Conservation (phyloP, 2,113 vertebrate species). For the Rousettus leschenaultii region DNA sequence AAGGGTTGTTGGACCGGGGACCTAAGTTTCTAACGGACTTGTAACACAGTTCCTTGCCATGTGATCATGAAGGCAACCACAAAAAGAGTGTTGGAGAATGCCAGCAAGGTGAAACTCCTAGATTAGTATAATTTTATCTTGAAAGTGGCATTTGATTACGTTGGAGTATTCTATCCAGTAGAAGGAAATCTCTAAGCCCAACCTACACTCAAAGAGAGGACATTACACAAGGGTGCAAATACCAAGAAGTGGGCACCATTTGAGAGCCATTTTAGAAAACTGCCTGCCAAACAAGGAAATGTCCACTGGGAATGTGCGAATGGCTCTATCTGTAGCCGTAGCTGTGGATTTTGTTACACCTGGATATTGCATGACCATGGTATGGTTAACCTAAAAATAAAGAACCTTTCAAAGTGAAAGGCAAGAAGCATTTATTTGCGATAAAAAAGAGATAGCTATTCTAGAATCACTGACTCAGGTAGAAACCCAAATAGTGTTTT, state of each 20-base stretch:
- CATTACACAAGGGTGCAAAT: not conserved
- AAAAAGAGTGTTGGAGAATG: not conserved
- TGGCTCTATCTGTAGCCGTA: rapidly evolving
- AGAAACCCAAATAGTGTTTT: not conserved
- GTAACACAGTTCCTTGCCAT: not conserved
- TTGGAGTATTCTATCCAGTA: not conserved
- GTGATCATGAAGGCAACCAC: not conserved
- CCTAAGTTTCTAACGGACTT: not conserved
- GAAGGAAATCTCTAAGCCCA: not conserved
- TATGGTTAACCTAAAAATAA: not conserved
- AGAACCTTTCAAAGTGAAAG: not conserved
- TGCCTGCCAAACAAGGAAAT: not conserved
- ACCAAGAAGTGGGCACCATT: too few species aligned
- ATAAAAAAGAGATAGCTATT: too few species aligned
- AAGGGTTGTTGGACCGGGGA: not conserved
- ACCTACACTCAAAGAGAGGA: not conserved
- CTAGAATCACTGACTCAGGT: not conserved
- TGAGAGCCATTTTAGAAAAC: not conserved
- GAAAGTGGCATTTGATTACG: not conserved
- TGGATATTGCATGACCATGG: not conserved
- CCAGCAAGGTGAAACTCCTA: not conserved
- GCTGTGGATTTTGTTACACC: not conserved
- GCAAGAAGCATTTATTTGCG: not conserved
- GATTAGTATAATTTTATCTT: not conserved
- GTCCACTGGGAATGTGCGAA: too few species aligned